Evolutionary conservation across 2,888 invertebrate genomes (phyloP).

Genomic region (Thereva nobilitata): DNA sequence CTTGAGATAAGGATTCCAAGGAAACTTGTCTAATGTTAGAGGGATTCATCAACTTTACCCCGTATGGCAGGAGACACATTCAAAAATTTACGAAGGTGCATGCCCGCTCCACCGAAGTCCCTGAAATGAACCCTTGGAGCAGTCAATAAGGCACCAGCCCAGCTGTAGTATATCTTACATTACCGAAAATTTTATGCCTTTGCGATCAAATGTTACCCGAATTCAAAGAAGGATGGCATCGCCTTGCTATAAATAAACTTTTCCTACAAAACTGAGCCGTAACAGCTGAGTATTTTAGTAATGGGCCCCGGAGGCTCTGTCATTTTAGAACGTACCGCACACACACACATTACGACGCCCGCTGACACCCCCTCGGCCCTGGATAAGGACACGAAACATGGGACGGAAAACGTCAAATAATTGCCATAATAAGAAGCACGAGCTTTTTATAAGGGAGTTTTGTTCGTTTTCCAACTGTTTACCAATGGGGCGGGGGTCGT

Average conservation of each 20-base stretch:
- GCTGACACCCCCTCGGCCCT: not conserved
- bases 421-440: constrained; percentile 19
- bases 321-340: constrained; percentile 1
- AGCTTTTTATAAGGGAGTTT: constrained; percentile 1
- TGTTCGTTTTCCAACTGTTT: not conserved
- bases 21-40: too few relatives aligned
- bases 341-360: not conserved
- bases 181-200: constrained; percentile 17
- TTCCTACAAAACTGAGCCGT: constrained; percentile 1
- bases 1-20: too few relatives aligned
- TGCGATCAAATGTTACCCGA: constrained; percentile 26
- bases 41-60: too few relatives aligned
- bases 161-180: not conserved
- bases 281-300: constrained; percentile 20
- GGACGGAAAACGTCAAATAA: constrained; percentile 19
- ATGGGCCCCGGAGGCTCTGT: not conserved
- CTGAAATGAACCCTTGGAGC: not conserved
- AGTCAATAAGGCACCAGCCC: not conserved
- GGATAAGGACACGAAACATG: not conserved
- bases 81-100: too few relatives aligned
- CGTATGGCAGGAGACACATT: too few relatives aligned
- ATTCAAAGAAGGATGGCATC: constrained; percentile 20
- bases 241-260: constrained; percentile 3
- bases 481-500: not conserved
- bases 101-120: too few relatives aligned